These are phyloP conservation scores for Strongylocentrotus purpuratus DNA, from an alignment of 35 echinoderm and acorn worm genomes.

Conservation along the genomic window DNA sequence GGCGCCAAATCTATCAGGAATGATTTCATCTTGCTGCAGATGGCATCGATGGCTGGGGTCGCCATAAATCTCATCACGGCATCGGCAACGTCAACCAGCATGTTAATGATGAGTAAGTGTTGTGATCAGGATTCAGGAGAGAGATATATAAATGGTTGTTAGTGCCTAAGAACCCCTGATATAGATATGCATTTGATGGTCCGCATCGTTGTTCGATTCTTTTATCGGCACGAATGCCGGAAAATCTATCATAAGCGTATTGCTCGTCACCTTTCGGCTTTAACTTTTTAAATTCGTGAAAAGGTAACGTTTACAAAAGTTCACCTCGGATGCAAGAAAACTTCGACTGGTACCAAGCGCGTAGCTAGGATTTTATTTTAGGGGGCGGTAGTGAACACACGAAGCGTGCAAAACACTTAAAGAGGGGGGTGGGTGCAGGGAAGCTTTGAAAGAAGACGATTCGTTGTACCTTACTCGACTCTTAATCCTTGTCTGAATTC, in stretches of 20 bases:
- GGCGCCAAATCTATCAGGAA: constrained; percentile 27
- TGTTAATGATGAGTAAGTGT: constrained; percentile 13
- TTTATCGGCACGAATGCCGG: not conserved
- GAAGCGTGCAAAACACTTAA: too few species aligned
- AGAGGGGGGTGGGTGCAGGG: too few species aligned
- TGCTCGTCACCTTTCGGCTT: too few species aligned
- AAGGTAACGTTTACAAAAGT: too few species aligned
- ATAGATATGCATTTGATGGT: not conserved
- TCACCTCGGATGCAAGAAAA: too few species aligned
- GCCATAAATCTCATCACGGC: not conserved
- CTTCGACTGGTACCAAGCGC: too few species aligned
- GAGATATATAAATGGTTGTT: not conserved
- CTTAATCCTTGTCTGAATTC: too few species aligned
- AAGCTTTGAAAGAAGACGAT: too few species aligned
- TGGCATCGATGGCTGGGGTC: not conserved
- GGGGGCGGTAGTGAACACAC: too few species aligned
- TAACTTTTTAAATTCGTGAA: too few species aligned
- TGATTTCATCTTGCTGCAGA: constrained; percentile 30
- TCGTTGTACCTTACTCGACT: too few species aligned
- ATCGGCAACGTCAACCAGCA: not conserved
- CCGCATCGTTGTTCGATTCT: not conserved
- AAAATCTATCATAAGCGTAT: not conserved
- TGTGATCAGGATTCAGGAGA: not conserved
- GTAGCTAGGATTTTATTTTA: too few species aligned
- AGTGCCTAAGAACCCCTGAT: not conserved